Conservation (phyloP, 2,113 vertebrate genomes). For the Brachypteracias leptosomus region DNA sequence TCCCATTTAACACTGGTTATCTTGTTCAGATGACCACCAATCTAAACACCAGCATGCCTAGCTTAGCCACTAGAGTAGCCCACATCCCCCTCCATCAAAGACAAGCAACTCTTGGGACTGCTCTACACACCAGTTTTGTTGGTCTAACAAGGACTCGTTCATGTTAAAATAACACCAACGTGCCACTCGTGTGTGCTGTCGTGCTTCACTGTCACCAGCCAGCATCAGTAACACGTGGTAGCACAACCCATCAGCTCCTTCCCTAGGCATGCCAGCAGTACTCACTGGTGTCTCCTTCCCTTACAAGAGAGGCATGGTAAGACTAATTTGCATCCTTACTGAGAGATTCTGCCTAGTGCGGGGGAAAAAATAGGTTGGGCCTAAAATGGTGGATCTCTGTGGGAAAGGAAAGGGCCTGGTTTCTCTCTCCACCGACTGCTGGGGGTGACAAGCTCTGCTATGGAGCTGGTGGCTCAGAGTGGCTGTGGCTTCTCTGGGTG, state of each 20-base stretch:
- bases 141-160: not conserved
- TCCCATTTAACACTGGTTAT: not conserved
- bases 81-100: not conserved
- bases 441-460: not conserved
- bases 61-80: not conserved
- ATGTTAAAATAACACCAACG: not conserved
- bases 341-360: not conserved
- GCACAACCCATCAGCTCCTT: not conserved
- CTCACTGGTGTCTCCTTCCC: not conserved
- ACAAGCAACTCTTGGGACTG: not conserved
- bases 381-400: not conserved
- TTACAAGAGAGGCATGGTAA: not conserved
- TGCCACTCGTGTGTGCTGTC: not conserved
- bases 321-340: not conserved
- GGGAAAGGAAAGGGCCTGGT: not conserved
- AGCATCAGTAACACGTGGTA: rapidly evolving
- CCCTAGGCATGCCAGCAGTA: rapidly evolving
- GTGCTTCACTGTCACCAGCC: not conserved
- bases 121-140: not conserved
- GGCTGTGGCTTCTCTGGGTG: not conserved
- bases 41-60: not conserved
- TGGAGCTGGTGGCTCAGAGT: not conserved
- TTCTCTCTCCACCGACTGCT: not conserved
- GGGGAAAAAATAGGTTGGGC: not conserved
- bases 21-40: not conserved